Evolutionary conservation across 2,888 invertebrate genomes (phyloP).

Genomic region (Diadegma fenestrale): DNA sequence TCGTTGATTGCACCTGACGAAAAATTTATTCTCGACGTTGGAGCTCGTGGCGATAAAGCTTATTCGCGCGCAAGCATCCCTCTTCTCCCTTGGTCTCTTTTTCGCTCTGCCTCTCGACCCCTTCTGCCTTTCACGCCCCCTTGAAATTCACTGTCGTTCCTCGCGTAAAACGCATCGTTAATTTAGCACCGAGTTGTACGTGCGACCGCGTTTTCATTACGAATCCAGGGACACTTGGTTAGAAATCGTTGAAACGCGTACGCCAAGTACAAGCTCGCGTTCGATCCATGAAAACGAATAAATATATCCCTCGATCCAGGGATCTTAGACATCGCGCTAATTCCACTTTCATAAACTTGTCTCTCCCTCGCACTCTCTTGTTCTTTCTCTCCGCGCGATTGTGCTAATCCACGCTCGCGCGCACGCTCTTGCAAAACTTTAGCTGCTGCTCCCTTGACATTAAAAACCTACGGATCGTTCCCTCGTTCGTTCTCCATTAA

Average conservation of each 20-base stretch:
- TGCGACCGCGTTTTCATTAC: conserved; percentile 63
- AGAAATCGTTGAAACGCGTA: conserved; percentile 39
- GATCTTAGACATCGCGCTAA: conserved; percentile 38
- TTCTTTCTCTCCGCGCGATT: background rate
- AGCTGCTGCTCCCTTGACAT: conserved; percentile 68
- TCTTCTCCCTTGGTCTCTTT: background rate
- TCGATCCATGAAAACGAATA: conserved; percentile 22
- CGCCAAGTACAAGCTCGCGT: background rate
- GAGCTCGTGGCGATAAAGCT: conserved; percentile 7
- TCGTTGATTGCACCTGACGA: conserved; percentile 9
- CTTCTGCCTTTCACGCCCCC: background rate
- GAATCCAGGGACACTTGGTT: conserved; percentile 61
- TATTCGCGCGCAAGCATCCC: background rate
- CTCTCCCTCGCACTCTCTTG: background rate
- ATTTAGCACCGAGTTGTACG: conserved; percentile 52
- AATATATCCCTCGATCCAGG: conserved; percentile 32
- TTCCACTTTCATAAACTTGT: conserved; percentile 13
- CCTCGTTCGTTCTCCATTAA: conserved; percentile 47
- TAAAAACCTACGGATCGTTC: conserved; percentile 58
- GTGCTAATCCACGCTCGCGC: conserved; percentile 38
- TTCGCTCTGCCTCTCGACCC: background rate
- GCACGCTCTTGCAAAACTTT: conserved; percentile 57
- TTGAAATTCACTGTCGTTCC: conserved; percentile 21
- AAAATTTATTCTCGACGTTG: conserved; percentile 25
- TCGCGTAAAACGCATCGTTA: conserved; percentile 37